Base-by-base conservation (phyloP, 2,888 invertebrate genomes). In the Drosophila rellima region DNA sequence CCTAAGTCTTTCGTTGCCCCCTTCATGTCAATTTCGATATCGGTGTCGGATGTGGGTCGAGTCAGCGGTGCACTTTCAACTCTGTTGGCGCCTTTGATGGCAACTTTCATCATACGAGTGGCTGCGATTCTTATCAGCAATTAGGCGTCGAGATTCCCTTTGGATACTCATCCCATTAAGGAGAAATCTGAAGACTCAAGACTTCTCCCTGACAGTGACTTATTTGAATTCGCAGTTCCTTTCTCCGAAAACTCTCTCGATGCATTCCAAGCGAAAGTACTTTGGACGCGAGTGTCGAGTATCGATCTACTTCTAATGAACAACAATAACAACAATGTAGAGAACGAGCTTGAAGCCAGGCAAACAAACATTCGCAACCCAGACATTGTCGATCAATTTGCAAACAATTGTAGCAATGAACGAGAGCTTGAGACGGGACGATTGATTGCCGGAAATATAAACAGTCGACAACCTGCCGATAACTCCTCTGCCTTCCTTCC, bases 391-490 rank as follows among this genome's bases (percentile, higher is more conserved):
- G 67, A 78, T 80, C 70, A 78, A 82, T 84, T 83, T 77, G 81
- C 77, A 78, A 74, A 74, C 85, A 77, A 86, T 69, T 67, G 76
- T 67, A 70, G 59, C 76, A 76, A 70, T 59, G 69, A 59, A 62
- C 66, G 64, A 76, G 81, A 85, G 80, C 74, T 74, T 77, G 67
- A 76, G 68, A 47, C 74, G 66, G 73, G 70, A 45, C 80, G 78
- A 82, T 82, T 85, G 85, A 85, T 88, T 85, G 82, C 86, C 76
- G 84, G 84, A 85, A 88, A 88, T 78, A 82, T 84, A 87, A 81
- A 84, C 73, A 78, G 68, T 61, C 63, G 65, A 70, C 82, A 76
- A 62, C 55, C 66, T 55, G 68, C 54, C 59, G 55, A 68, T 62
- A 82, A 68, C 67, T 73, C 64, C 56, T 57, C 61, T 64, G 59